Conservation (phyloP, 2,797 vertebrate genomes). For the Anas acuta region DNA sequence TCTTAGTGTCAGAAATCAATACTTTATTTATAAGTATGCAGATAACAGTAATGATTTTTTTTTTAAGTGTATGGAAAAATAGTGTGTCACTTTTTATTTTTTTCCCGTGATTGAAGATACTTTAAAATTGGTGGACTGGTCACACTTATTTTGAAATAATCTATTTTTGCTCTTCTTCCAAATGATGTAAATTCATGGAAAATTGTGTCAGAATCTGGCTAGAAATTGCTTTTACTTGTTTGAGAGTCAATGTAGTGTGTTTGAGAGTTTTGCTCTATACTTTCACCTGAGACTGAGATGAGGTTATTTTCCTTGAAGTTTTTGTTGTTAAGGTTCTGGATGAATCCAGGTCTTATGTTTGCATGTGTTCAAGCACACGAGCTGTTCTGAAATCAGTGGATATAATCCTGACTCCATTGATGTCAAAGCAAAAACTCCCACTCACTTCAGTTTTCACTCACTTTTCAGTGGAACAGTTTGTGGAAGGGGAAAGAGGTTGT, state of each 20-base stretch:
- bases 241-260: not conserved
- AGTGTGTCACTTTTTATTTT: not conserved
- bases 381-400: not conserved
- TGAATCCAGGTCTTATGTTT: constrained; percentile 1
- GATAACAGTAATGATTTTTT: constrained; percentile 19
- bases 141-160: constrained; percentile 11
- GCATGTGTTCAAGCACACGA: not conserved
- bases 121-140: not conserved
- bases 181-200: not conserved
- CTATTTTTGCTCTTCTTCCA: not conserved
- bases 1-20: not conserved
- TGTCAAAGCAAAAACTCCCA: not conserved
- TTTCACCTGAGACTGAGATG: not conserved
- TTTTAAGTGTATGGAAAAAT: constrained; percentile 17
- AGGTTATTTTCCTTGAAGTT: constrained; percentile 32
- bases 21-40: not conserved
- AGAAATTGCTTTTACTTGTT: not conserved
- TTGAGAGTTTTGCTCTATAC: not conserved
- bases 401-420: not conserved
- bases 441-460: not conserved
- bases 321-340: constrained; percentile 6
- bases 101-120: not conserved
- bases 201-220: not conserved
- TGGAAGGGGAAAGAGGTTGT: not conserved
- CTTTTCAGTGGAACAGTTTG: not conserved